These are phyloP conservation scores for Xenentodon cancila DNA, from an alignment of 2,797 vertebrate species.

Conservation along the genomic window DNA sequence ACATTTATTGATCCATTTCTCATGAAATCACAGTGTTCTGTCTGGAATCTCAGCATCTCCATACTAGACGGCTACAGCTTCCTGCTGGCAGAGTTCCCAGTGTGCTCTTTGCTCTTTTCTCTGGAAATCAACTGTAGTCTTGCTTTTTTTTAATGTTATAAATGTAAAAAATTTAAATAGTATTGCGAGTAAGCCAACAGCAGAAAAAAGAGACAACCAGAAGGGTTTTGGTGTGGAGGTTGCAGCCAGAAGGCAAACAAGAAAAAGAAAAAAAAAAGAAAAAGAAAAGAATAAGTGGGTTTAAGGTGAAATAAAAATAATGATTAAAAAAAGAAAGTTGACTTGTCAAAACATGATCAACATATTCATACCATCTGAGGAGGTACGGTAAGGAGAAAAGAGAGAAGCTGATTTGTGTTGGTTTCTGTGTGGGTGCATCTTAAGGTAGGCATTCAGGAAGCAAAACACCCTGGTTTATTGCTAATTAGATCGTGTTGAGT, in stretches of 20 bases:
- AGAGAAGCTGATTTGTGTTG: conserved; percentile 2
- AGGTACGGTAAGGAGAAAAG: conserved; percentile 3
- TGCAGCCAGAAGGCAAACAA: neutral
- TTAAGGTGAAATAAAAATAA: conserved; percentile 4
- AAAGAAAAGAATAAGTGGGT: neutral
- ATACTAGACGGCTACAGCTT: conserved; percentile 25
- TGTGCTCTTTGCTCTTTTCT: conserved; percentile 43
- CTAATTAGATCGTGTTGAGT: no score
- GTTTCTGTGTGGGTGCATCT: neutral
- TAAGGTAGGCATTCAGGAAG: no score
- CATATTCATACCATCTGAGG: conserved; percentile 16
- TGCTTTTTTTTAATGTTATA: conserved; percentile 19
- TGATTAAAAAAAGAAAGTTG: neutral
- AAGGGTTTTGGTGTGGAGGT: no score
- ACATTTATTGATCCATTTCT: conserved; percentile 55
- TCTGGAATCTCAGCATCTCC: conserved; percentile 36
- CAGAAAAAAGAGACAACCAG: neutral
- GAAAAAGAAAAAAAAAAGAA: neutral
- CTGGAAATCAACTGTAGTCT: conserved; percentile 23
- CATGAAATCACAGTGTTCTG: conserved; percentile 53
- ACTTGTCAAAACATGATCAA: conserved; percentile 29
- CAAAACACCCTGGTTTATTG: no score
- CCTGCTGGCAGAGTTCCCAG: conserved; percentile 52
- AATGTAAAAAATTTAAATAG: conserved; percentile 37
- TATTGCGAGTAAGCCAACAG: conserved; percentile 11